phyloP scores from a whole-genome alignment of 1,140 invertebrate genomes.

The Triops cancriformis region DNA sequence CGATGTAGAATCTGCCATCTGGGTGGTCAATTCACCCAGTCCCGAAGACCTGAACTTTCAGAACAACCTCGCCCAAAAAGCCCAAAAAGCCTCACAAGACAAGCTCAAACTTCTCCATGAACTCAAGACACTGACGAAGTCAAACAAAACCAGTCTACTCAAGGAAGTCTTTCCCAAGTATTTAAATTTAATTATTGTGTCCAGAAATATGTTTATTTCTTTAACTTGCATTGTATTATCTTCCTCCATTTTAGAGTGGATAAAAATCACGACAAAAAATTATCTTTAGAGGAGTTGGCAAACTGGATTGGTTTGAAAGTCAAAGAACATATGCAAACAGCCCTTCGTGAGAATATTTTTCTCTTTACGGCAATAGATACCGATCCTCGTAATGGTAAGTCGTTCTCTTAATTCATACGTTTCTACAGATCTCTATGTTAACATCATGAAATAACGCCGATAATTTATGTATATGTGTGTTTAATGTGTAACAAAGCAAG shows the following conservation, averaged over 20 bases:
- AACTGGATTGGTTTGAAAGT: constrained; percentile 65
- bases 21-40: constrained; percentile 12
- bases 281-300: constrained; percentile 57
- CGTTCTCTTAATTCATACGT: background rate
- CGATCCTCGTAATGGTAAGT: constrained; percentile 58
- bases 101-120: constrained; percentile 4
- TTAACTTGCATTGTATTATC: constrained; percentile 14
- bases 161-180: constrained; percentile 45
- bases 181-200: constrained; percentile 26
- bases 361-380: constrained; percentile 63
- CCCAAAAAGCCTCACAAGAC: background rate
- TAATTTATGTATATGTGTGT: too few relatives aligned
- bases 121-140: background rate
- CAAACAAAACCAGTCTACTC: constrained; percentile 37
- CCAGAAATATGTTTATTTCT: background rate
- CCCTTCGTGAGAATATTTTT: constrained; percentile 59
- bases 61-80: background rate
- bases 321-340: constrained; percentile 61
- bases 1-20: background rate
- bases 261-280: constrained; percentile 48
- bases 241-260: constrained; percentile 52
- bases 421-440: too few relatives aligned
- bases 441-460: background rate
- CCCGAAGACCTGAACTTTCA: background rate
- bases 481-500: constrained; percentile 27